Evolutionary conservation across 1,140 invertebrate species (phyloP).

Genomic region (Trichomalopsis sarcophagae): DNA sequence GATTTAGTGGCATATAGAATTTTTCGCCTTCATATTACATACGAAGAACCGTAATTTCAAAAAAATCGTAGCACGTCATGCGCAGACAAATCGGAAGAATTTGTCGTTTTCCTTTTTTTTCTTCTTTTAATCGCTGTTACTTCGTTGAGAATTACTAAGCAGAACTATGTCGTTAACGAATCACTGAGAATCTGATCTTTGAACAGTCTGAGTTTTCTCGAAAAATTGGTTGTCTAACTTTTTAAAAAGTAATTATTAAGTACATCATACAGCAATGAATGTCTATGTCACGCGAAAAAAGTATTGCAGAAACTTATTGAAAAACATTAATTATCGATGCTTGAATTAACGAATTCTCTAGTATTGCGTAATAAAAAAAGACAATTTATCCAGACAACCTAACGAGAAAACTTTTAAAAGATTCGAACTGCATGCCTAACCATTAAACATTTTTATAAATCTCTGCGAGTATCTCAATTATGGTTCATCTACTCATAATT

Average conservation of each 20-base stretch:
- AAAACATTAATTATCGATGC: slow-evolving; percentile 31
- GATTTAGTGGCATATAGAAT: not conserved
- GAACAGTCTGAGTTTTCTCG: slow-evolving; percentile 43
- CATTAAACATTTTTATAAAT: slow-evolving; percentile 69
- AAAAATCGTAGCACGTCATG: slow-evolving; percentile 34
- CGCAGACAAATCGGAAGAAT: slow-evolving; percentile 44
- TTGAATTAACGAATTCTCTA: slow-evolving; percentile 26
- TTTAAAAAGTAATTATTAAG: slow-evolving; percentile 41
- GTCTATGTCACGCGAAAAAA: not conserved
- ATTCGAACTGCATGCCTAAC: slow-evolving; percentile 29
- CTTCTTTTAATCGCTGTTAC: slow-evolving; percentile 30
- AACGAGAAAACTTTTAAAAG: slow-evolving; percentile 41
- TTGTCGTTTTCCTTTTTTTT: slow-evolving; percentile 24
- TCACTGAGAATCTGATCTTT: slow-evolving; percentile 31
- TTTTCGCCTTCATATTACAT: slow-evolving; percentile 21
- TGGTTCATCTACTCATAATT: slow-evolving; percentile 42
- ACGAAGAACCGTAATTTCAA: not conserved
- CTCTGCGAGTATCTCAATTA: slow-evolving; percentile 58
- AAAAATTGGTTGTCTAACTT: slow-evolving; percentile 44
- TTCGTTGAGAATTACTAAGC: slow-evolving; percentile 49
- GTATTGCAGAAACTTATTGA: slow-evolving; percentile 31
- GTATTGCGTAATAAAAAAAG: slow-evolving; percentile 42
- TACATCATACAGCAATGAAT: slow-evolving; percentile 37
- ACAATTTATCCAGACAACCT: slow-evolving; percentile 45
- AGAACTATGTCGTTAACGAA: slow-evolving; percentile 37